Evolutionary conservation across 2,113 vertebrate genomes (phyloP), one percentile per base, ranked within the genome.

Genomic region (Brachionichthys hirsutus): DNA sequence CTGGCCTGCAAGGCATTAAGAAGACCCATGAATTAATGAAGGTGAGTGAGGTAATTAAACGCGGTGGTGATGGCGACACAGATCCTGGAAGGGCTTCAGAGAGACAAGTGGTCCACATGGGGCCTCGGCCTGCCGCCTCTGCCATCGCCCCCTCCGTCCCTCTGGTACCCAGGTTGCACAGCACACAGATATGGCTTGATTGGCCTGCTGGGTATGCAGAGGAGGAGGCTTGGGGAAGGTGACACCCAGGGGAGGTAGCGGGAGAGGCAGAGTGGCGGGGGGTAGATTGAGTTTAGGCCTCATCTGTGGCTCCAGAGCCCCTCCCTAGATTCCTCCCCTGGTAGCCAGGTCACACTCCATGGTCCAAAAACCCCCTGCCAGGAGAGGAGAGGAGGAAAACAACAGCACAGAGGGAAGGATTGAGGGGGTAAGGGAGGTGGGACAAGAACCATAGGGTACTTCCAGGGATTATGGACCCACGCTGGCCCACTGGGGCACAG

Each of bases 11-110:
- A 91, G 93, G 92, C 82, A 55, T 92, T 91, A 92, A 90, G 74
- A 84, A 93, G 89, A 76, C 61, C 92, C 87, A 93, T 94, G 93
- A 95, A 96, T 96, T 94, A 97, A 96, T 94, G 94, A 95, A 93
- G 94, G 92, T 87, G 79, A 87, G 85, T 91, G 85, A 90, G 90
- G 90, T 95, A 96, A 98, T 97, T 98, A 96, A 94, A 94, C 92
- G 85, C 82, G 85, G 88, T 85, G 49, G 89, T 76, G 75, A 92
- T 88, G 54, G 91, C 73, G 78, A 92, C 92, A 91, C 52, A 88
- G 91, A 94, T 94, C 94, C 92, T 93, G 89, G 90, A 93, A 95
- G 93, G 69, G 89, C 94, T 94, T 94, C 92, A 84, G 90, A 93
- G 93, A 77, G 91, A 94, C 84, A 88, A 89, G n/a, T 80, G 41